Evolutionary conservation across 2,113 vertebrate species (phyloP).

Genomic region (Acanthisitta chloris): DNA sequence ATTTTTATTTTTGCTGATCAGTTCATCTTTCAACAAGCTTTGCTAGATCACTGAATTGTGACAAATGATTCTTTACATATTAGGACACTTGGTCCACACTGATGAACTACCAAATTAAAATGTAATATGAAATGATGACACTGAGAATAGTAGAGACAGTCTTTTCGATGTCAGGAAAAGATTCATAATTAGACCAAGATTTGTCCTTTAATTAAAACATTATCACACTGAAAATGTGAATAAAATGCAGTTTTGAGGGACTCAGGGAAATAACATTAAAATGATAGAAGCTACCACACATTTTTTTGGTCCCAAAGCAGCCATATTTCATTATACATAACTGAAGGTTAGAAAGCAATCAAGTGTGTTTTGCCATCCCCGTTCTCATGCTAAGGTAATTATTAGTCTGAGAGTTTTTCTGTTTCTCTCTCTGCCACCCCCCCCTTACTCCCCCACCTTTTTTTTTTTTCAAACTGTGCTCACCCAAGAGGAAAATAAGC

Average conservation of each 20-base stretch:
- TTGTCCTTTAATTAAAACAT: slow-evolving; percentile 74
- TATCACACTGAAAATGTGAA: slow-evolving; percentile 64
- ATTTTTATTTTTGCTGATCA: slow-evolving; percentile 47
- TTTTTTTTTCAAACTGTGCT: slow-evolving; percentile 67
- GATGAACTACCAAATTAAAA: slow-evolving; percentile 81
- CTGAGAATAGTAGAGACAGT: slow-evolving; percentile 57
- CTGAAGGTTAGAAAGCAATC: slow-evolving; percentile 77
- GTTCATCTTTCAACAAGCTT: slow-evolving; percentile 31
- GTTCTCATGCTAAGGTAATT: slow-evolving; percentile 77
- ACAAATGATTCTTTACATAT: slow-evolving; percentile 46
- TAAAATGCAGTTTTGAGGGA: slow-evolving; percentile 64
- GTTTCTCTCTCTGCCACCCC: background rate
- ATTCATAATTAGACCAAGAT: slow-evolving; percentile 70
- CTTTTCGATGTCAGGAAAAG: slow-evolving; percentile 56
- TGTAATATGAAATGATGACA: slow-evolving; percentile 61
- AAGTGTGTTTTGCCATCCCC: slow-evolving; percentile 78
- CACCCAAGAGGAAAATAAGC: slow-evolving; percentile 88
- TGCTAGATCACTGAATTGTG: slow-evolving; percentile 54
- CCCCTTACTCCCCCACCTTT: too few relatives aligned
- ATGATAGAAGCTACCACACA: slow-evolving; percentile 38
- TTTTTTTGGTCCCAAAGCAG: slow-evolving; percentile 52
- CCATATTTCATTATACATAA: slow-evolving; percentile 78
- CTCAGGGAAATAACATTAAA: slow-evolving; percentile 34
- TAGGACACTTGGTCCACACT: slow-evolving; percentile 52
- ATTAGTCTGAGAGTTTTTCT: slow-evolving; percentile 73